Evolutionary conservation across 1,140 invertebrate genomes (phyloP).

Genomic region (Calephelis nemesis): DNA sequence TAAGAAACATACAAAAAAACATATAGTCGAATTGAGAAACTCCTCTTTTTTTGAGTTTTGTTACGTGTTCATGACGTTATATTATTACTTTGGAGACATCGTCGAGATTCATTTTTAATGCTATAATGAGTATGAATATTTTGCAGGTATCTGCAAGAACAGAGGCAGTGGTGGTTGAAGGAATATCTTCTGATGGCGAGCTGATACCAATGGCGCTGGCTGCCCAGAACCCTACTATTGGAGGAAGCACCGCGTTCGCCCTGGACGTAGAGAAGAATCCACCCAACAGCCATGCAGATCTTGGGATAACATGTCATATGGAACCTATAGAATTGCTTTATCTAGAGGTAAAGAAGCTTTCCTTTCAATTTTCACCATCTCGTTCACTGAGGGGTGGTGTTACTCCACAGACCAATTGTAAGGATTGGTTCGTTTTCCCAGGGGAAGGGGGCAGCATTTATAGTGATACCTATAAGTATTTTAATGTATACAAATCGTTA

Average conservation of each 20-base stretch:
- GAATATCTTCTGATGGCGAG: conserved; percentile 86
- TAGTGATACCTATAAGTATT: no score
- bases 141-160: conserved; percentile 82
- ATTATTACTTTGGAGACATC: no score
- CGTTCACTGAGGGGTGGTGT: no score
- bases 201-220: conserved; percentile 84
- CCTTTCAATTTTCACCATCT: no score
- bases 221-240: conserved; percentile 71
- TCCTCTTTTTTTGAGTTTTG: no score
- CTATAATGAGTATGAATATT: not conserved
- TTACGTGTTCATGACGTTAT: no score
- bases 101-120: not conserved
- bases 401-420: no score
- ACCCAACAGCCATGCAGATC: conserved; percentile 83
- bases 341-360: conserved; percentile 82
- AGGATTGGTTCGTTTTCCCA: no score
- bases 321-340: conserved; percentile 90
- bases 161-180: conserved; percentile 90
- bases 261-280: conserved; percentile 89
- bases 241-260: conserved; percentile 71
- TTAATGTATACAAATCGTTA: no score
- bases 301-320: conserved; percentile 83
- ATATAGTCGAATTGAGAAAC: no score
- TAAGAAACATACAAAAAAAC: no score
- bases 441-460: no score